Evolutionary conservation across 2,113 vertebrate genomes (phyloP).

Genomic region (Myrmophylax atrothorax): DNA sequence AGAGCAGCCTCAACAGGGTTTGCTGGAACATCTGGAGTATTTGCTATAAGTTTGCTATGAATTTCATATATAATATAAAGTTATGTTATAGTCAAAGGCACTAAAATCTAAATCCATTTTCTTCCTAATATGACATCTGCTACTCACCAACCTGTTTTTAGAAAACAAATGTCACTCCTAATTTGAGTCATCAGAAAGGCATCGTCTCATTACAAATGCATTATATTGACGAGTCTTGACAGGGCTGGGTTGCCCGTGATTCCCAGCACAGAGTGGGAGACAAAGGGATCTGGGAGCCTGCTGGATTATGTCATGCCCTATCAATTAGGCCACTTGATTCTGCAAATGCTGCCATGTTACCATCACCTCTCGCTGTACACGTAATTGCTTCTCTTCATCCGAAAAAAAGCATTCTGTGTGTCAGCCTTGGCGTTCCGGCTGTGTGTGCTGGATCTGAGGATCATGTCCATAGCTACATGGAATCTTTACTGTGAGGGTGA

Average conservation of each 20-base stretch:
- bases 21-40: not conserved
- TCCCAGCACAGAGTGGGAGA: not conserved
- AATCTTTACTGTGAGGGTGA: not conserved
- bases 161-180: constrained; percentile 40
- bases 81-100: constrained; percentile 75
- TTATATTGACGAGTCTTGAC: not conserved
- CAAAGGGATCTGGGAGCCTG: not conserved
- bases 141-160: constrained; percentile 43
- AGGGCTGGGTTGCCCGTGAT: not conserved
- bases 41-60: constrained; percentile 34
- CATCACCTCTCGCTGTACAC: not conserved
- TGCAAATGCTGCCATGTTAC: not conserved
- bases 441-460: constrained; percentile 10
- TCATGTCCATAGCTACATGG: constrained; percentile 32
- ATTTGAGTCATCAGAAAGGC: constrained; percentile 44
- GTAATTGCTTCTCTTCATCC: constrained; percentile 32
- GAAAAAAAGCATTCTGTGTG: not conserved
- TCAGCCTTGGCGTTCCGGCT: not conserved
- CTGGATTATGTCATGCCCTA: not conserved
- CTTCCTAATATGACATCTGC: constrained; percentile 60
- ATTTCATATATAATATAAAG: constrained; percentile 56
- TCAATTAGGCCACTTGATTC: not conserved
- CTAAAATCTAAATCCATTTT: constrained; percentile 71
- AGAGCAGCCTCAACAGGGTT: not conserved
- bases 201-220: not conserved